Conservation (phyloP, 2,113 vertebrate genomes). For the Fregetta grallaria region DNA sequence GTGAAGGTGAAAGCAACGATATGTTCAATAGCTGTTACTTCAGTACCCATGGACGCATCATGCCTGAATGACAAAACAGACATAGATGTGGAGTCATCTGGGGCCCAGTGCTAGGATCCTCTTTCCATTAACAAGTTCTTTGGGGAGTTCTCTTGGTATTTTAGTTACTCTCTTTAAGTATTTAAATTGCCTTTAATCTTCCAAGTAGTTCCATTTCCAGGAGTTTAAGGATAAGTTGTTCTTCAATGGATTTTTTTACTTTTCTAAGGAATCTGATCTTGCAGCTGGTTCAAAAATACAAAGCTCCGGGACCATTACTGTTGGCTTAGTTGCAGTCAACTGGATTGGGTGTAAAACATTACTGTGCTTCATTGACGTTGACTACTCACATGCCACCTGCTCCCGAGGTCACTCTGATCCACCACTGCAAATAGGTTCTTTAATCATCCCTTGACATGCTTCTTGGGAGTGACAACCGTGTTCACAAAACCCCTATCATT, state of each 20-base stretch:
- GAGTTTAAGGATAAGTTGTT: background rate
- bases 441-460: background rate
- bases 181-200: background rate
- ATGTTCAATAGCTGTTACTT: background rate
- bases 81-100: background rate
- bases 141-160: background rate
- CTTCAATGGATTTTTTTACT: background rate
- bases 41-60: fast-evolving
- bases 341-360: background rate
- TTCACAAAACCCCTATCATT: background rate
- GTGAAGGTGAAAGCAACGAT: background rate
- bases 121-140: background rate
- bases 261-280: background rate
- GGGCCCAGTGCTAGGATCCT: background rate
- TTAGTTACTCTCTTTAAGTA: background rate
- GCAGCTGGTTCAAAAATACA: background rate
- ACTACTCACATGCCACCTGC: background rate
- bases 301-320: background rate
- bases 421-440: background rate
- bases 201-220: background rate
- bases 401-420: background rate
- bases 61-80: background rate
- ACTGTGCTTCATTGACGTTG: background rate
- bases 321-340: background rate
- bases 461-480: background rate